Evolutionary conservation across 1,140 invertebrate genomes (phyloP), one percentile per base, ranked within the genome.

Genomic region (Archivesica marissinica): DNA sequence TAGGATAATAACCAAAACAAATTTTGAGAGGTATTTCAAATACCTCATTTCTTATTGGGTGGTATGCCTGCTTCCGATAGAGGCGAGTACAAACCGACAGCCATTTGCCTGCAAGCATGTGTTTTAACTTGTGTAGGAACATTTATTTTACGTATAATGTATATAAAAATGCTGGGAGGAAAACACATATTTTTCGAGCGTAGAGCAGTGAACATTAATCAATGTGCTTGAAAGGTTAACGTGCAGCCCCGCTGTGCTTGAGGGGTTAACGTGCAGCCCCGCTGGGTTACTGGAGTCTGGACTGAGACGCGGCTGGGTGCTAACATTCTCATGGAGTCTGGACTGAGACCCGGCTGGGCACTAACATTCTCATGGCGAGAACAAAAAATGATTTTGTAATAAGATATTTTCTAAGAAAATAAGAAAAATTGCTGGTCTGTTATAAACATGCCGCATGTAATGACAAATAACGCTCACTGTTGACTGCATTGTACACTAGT

Each of bases 41-140:
- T 79, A 61, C 77, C 44, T 64, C 66, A 79, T 79, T 47, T 79
- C 77, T 41, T 61, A 39, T 39, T 79, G 77, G 77, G 77, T 66
- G 77, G 77, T 47, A 79, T 41, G 77, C 28, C 61, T 68, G 77
- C 52, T 64, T 59, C 13, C 44, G 59, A 79, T 79, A 79, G 59
- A 66, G 35, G 23, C 3, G 56, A 28, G 39, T n/a, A 79, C 66
- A 77, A 77, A 66, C 23, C 11, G 33, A 15, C 23, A 66, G 33
- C 25, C 25, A 50, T 50, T 72, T 72, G 41, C 68, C 41, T 25
- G 20, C 6, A 47, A 47, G 20, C 68, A 72, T 72, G 41, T 72
- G 68, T 72, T 72, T 72, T 72, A 72, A 30, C 30, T 72, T 72
- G 41, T 50, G 15, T n/a, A 47, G 1, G 41, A 44, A 72, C 68